A percentile compares a stretch with the other conserved stretches of the same genome.
Evolutionary conservation across 2,113 vertebrate genomes (phyloP).

Genomic region (Entosphenus tridentatus): DNA sequence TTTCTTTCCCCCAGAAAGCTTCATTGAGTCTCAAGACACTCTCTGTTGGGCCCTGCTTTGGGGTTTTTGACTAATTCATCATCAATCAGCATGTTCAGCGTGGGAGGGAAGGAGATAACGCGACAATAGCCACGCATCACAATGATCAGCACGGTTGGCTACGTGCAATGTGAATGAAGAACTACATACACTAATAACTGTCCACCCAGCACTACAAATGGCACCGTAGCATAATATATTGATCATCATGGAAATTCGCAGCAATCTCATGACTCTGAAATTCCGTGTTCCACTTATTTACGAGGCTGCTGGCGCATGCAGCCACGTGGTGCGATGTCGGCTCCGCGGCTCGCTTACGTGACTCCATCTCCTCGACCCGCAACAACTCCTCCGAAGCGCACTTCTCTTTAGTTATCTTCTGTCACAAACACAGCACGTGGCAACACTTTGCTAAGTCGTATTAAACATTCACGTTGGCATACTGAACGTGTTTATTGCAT

Average conservation of each 20-base stretch:
- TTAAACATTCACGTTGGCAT: slow-evolving; percentile 8
- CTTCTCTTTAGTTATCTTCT: slow-evolving; percentile 52
- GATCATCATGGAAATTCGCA: not conserved
- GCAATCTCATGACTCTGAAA: not conserved
- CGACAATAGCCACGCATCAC: too few relatives aligned
- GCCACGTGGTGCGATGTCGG: not conserved
- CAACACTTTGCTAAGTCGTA: not conserved
- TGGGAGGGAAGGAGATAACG: too few relatives aligned
- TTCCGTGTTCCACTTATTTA: not conserved
- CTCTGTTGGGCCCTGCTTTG: too few relatives aligned
- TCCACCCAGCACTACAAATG: slow-evolving; percentile 12
- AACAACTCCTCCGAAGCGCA: slow-evolving; percentile 47
- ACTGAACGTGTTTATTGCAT: slow-evolving; percentile 19
- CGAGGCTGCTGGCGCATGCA: not conserved
- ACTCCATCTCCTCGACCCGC: slow-evolving; percentile 49
- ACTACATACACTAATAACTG: slow-evolving; percentile 14
- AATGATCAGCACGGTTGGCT: too few relatives aligned
- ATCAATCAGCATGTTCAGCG: too few relatives aligned
- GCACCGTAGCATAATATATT: slow-evolving; percentile 9
- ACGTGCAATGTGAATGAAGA: not conserved
- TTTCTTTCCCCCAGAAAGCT: too few relatives aligned
- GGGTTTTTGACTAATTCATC: too few relatives aligned
- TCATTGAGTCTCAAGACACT: too few relatives aligned
- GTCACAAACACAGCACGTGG: slow-evolving; percentile 9
- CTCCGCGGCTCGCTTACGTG: slow-evolving; percentile 35